phyloP scores from a whole-genome alignment of 2,888 invertebrate genomes.

The Microctonus brassicae region DNA sequence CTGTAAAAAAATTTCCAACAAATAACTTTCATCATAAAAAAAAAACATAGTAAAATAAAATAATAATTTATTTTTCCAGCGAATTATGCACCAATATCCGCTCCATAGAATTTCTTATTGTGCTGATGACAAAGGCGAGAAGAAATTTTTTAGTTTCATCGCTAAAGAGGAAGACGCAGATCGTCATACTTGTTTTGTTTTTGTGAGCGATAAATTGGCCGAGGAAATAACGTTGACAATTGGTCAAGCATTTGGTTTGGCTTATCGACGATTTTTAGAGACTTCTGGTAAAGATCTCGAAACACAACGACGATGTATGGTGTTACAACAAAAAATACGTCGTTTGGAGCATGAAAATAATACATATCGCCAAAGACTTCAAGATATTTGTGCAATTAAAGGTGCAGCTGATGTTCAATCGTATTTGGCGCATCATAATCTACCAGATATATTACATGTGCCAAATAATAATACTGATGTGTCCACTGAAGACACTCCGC shows the following conservation, averaged over 20 bases:
- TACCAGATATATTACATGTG: slow-evolving; percentile 71
- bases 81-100: slow-evolving; percentile 94
- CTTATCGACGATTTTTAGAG: slow-evolving; percentile 94
- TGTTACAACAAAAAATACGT: slow-evolving; percentile 89
- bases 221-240: slow-evolving; percentile 98
- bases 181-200: slow-evolving; percentile 95
- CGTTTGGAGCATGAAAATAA: slow-evolving; percentile 89
- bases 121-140: slow-evolving; percentile 98
- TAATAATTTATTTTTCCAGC: slow-evolving; percentile 63
- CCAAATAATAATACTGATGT: slow-evolving; percentile 53
- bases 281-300: slow-evolving; percentile 92
- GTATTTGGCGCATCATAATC: slow-evolving; percentile 71
- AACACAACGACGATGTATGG: slow-evolving; percentile 81
- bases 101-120: slow-evolving; percentile 98
- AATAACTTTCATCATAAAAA: neutral
- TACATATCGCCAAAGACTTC: slow-evolving; percentile 84
- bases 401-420: slow-evolving; percentile 71
- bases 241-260: slow-evolving; percentile 98
- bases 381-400: slow-evolving; percentile 75
- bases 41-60: neutral
- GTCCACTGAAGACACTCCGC: slow-evolving; percentile 52
- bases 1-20: slow-evolving; percentile 14
- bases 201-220: slow-evolving; percentile 96
- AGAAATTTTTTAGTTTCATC: slow-evolving; percentile 96
- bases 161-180: slow-evolving; percentile 84